Base-by-base conservation (phyloP, 1,140 invertebrate species). In the Pseudomyrmex flavicornis region DNA sequence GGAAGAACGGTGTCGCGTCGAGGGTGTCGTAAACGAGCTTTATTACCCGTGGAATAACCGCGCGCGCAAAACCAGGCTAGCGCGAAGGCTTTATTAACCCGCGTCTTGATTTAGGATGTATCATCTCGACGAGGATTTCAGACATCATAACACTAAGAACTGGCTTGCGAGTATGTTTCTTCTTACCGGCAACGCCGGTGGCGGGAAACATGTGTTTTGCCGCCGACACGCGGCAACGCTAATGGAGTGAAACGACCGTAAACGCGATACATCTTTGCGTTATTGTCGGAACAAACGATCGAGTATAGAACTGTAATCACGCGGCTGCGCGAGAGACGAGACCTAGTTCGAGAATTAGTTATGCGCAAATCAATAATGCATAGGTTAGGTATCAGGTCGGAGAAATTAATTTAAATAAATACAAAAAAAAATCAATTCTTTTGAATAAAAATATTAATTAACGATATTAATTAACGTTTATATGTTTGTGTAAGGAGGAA, bases 21-120 rank as follows among this genome's bases (percentile, higher is more conserved):
- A 72, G 75, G 75, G 85, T 82, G 68, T 86, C 88, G 80, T 89
- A 89, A 89, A 89, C 84, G 76, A 82, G 82, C 26, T 89, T 89
- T 89, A 89, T 86, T 84, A 61, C 76, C 62, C 52, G 8, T 75
- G 26, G 84, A 82, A 88, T 85, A 35, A 68, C 46, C 76, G 73
- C 61, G 50, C 86, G 86, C 63, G 74, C 44, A 50, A 58, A 61
- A 62, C 22, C 13, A 8, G 62, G 73, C n/a, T 72, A 54, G 17
- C 56, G 63, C 76, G 66, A 69, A 75, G 66, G 83, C 87, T 89
- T 89, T 89, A 89, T 89, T 88, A 89, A 88, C 77, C 62, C 73
- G 68, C 46, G 73, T 44, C 77, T 83, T 88, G 87, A 88, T 88
- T 88, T 88, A 88, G 86, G 75, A 73, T 48, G 85, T 86, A 68